Evolutionary conservation across 2,888 invertebrate genomes (phyloP).

Genomic region (Ichneumoninae sp.): DNA sequence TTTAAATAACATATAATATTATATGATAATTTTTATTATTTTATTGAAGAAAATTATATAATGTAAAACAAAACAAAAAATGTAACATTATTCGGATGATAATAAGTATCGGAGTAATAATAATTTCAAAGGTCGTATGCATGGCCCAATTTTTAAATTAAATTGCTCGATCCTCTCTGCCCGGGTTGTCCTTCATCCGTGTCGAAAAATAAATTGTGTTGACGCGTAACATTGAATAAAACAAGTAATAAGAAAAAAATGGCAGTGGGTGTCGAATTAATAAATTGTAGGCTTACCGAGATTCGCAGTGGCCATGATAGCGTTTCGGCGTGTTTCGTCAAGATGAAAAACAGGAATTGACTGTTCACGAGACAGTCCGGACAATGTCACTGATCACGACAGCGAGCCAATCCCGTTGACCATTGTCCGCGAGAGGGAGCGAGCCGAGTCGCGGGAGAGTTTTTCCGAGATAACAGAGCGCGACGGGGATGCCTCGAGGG

Average conservation of each 20-base stretch:
- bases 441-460: background rate
- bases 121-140: too few species aligned
- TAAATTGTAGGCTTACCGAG: constrained; percentile 20
- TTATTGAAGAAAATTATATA: background rate
- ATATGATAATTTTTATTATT: too few species aligned
- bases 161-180: too few species aligned
- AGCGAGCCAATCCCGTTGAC: constrained; percentile 9
- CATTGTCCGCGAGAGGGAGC: background rate
- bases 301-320: constrained; percentile 41
- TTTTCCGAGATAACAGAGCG: constrained; percentile 1
- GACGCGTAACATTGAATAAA: too few species aligned
- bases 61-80: too few species aligned
- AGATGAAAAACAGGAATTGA: background rate
- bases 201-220: too few species aligned
- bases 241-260: background rate
- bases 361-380: constrained; percentile 1
- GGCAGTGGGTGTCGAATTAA: background rate
- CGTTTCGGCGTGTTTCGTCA: constrained; percentile 16
- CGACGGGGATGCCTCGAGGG: constrained; percentile 23
- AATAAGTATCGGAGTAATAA: too few species aligned
- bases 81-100: too few species aligned
- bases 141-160: too few species aligned
- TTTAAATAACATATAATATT: background rate
- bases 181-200: too few species aligned
- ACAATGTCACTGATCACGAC: constrained; percentile 30